Evolutionary conservation across 2,113 vertebrate species (phyloP).

Genomic region (Egretta garzetta): DNA sequence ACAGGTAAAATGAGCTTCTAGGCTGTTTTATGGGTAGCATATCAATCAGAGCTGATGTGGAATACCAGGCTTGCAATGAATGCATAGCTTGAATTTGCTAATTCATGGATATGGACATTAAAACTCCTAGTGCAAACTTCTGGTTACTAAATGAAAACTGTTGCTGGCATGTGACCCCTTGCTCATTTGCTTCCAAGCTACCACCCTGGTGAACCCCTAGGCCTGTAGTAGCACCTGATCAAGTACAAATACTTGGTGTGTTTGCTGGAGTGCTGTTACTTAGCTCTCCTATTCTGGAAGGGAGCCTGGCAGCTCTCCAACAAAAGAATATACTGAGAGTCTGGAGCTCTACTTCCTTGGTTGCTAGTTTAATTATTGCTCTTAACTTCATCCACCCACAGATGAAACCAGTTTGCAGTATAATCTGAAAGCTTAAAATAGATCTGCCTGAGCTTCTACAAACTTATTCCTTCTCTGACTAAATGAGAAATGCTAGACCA

Average conservation of each 20-base stretch:
- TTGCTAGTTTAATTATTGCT: slow-evolving; percentile 51
- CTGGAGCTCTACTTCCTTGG: slow-evolving; percentile 22
- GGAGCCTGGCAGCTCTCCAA: not conserved
- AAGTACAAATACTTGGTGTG: not conserved
- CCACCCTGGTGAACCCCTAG: not conserved
- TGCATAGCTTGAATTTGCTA: not conserved
- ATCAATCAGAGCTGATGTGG: not conserved
- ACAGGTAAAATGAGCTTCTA: not conserved
- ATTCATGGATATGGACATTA: not conserved
- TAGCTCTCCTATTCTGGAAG: not conserved
- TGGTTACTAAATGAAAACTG: not conserved
- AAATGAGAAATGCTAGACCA: not conserved
- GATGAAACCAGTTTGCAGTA: slow-evolving; percentile 20
- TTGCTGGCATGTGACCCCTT: not conserved
- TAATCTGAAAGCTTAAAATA: slow-evolving; percentile 49
- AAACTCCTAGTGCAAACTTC: not conserved
- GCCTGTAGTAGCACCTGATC: not conserved
- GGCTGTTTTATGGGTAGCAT: not conserved
- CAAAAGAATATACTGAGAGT: not conserved
- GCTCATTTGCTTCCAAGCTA: not conserved
- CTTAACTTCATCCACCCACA: slow-evolving; percentile 45
- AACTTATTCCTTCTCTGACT: not conserved
- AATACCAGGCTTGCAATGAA: not conserved
- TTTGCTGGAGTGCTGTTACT: slow-evolving; percentile 9
- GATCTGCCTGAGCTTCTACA: not conserved